Conservation (phyloP, 2,888 invertebrate species). For the Chrysolina haemoptera region DNA sequence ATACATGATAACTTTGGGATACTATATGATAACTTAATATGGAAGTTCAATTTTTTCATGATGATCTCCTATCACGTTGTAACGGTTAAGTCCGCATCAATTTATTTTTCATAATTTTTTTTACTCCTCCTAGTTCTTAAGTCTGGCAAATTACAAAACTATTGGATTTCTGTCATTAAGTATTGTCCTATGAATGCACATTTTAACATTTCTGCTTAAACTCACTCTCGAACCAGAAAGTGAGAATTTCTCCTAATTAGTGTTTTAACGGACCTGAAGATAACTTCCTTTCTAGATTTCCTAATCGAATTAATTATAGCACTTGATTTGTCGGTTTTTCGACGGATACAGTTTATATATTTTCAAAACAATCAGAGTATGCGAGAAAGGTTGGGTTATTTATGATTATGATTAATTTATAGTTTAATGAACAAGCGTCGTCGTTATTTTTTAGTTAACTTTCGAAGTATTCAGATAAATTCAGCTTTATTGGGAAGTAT, state of each 20-base stretch:
- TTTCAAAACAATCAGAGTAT: constrained; percentile 34
- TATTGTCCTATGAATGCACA: neutral
- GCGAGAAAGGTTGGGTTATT: constrained; percentile 32
- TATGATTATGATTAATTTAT: neutral
- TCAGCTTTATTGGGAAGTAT: too few species aligned
- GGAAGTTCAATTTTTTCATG: too few species aligned
- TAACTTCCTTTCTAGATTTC: constrained; percentile 38
- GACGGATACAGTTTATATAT: constrained; percentile 37
- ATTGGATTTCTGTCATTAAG: too few species aligned
- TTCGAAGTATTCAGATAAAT: too few species aligned
- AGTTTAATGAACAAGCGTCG: neutral
- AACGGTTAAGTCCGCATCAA: too few species aligned
- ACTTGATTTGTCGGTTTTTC: constrained; percentile 32
- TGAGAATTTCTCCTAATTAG: constrained; percentile 43
- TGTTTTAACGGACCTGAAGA: constrained; percentile 16
- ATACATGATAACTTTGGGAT: too few species aligned
- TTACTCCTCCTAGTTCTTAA: too few species aligned
- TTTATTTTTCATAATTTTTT: too few species aligned
- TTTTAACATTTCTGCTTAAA: neutral
- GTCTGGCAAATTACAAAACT: too few species aligned
- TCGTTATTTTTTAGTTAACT: neutral
- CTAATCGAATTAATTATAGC: constrained; percentile 32
- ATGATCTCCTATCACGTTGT: too few species aligned
- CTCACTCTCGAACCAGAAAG: constrained; percentile 28
- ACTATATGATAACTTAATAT: too few species aligned